Base-by-base conservation (phyloP, 2,888 invertebrate species). In the Hemaris fuciformis region DNA sequence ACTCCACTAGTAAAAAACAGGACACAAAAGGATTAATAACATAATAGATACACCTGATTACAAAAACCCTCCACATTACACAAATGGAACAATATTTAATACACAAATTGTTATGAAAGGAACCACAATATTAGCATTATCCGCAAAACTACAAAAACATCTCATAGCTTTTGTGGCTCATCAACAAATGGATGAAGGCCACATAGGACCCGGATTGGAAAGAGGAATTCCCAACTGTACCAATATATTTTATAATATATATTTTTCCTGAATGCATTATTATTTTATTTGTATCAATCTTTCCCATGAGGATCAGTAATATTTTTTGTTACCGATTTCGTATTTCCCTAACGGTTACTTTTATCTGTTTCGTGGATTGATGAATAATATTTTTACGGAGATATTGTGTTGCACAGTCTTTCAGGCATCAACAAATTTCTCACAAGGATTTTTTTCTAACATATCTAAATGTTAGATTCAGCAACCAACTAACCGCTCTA, bases 161-260 rank as follows among this genome's bases (percentile, higher is more conserved):
- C 62, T 66, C 64, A 65, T 69, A 62, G 63, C 59, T 57, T 67
- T 65, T 64, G 57, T 69, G 62, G 64, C 62, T 72, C 72, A 71
- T 74, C 69, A 72, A 71, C 68, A 73, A 76, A 75, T 76, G 70
- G 71, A 72, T n/a, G 61, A 63, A 57, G 34, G 59, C 46, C 13
- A 45, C 53, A 42, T 63, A 56, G 59, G 62, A 31, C 56, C 42
- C n/a, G 60, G 22, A 43, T 7, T 25, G 46, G 62, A 41, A n/a
- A n/a, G 58, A 64, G 65, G 64, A 66, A 64, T 53, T 41, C 22
- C 42, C 43, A 38, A 13, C 23, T 46, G 48, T 20, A 25, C n/a
- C 61, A 27, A 42, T 41, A 25, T 58, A 60, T 27, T 53, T 38
- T n/a, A 53, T 27, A 7, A 15, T n/a, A 15, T 53, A 18, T 0